phyloP scores from a whole-genome alignment of 2,113 vertebrate species.

The Sphaerodactylus townsendi region DNA sequence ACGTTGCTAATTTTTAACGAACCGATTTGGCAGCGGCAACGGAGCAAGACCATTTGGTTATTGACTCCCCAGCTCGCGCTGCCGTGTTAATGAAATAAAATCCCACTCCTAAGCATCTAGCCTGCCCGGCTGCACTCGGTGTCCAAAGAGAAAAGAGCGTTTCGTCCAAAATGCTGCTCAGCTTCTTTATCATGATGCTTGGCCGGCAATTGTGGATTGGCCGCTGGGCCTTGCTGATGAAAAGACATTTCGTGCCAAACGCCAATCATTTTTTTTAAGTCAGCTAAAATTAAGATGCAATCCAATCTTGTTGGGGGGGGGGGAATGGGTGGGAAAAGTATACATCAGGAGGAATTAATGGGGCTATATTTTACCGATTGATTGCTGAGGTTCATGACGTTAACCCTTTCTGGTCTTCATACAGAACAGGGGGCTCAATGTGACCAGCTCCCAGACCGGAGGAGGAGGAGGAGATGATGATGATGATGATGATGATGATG shows the following conservation, averaged over 20 bases:
- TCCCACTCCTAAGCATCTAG: slow-evolving; percentile 73
- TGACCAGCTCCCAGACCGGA: too few relatives aligned
- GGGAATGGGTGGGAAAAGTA: slow-evolving; percentile 60
- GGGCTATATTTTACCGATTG: slow-evolving; percentile 44
- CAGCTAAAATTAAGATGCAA: slow-evolving; percentile 23
- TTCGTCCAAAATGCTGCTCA: slow-evolving; percentile 57
- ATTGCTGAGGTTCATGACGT: slow-evolving; percentile 24
- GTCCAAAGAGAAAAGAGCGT: slow-evolving; percentile 52
- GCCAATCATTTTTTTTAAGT: slow-evolving; percentile 27
- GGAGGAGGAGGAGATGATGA: too few relatives aligned
- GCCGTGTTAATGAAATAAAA: slow-evolving; percentile 68
- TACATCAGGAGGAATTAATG: slow-evolving; percentile 46
- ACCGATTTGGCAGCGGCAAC: not conserved
- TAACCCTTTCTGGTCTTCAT: not conserved
- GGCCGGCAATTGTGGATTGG: slow-evolving; percentile 19
- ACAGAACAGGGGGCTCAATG: not conserved
- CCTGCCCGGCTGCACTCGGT: slow-evolving; percentile 63
- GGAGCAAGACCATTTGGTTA: slow-evolving; percentile 23
- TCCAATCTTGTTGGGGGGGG: slow-evolving; percentile 37
- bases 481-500: too few relatives aligned
- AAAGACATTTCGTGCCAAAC: slow-evolving; percentile 31
- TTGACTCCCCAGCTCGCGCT: slow-evolving; percentile 25
- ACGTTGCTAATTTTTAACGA: slow-evolving; percentile 42
- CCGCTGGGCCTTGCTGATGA: slow-evolving; percentile 45
- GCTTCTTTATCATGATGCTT: slow-evolving; percentile 47